Base-by-base conservation (phyloP, 2,888 invertebrate species). In the Tetheella fluctuosa region DNA sequence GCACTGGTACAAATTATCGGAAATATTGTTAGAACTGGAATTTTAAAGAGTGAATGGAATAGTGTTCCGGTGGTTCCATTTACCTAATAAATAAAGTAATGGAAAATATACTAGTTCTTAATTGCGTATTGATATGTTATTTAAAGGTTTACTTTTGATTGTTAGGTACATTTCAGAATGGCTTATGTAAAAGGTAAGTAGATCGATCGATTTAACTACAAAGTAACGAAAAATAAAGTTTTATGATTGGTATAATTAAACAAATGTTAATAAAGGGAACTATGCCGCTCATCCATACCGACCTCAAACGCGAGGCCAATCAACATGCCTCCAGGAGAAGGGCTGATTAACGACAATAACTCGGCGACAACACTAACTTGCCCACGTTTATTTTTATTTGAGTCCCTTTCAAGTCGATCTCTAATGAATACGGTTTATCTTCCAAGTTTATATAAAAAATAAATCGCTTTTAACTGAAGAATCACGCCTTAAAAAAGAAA, bases 401-500 rank as follows among this genome's bases (percentile, higher is more conserved):
- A 84, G 87, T 85, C 89, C 90, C 90, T 90, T 91, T 89, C 90
- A 89, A 89, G 86, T 86, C 90, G 90, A 91, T 91, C 90, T 92
- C 91, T 92, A 93, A 93, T 92, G 92, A 93, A 93, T 92, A 90
- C 92, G 83, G 91, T 88, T 92, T 92, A 92, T 92, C 91, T 92
- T 89, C n/a, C 85, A 85, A 89, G 89, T 87, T 90, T 88, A 90
- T 91, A 92, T 90, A 92, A 91, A 91, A 93, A 92, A 92, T 91
- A 92, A 92, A 91, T 91, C 90, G 91, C 90, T 91, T 88, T 91
- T 90, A 90, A 90, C 93, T 92, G 90, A 92, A 90, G 93, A 92
- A 92, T 93, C 93, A 93, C 93, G 92, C 93, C 91, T 92, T 91
- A 89, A 92, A 92, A 93, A 93, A 91, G 88, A 89, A 92, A 91